phyloP scores from a whole-genome alignment of 2,113 vertebrate species.

The Ophthalmolycus amberensis region DNA sequence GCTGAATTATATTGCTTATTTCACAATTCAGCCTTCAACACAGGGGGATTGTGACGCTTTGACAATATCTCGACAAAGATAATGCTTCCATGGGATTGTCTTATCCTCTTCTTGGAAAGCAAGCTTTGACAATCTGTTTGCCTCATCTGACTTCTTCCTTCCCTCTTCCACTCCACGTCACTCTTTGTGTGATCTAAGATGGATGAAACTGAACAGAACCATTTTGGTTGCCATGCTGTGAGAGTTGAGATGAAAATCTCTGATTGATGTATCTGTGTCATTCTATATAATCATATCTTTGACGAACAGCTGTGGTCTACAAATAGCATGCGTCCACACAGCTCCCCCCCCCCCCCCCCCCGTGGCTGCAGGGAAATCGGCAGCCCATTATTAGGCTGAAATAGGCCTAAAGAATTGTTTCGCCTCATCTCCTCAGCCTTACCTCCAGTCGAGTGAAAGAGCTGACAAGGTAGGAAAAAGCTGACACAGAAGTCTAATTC shows the following conservation, averaged over 20 bases:
- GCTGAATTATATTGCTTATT: constrained; percentile 56
- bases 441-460: constrained; percentile 70
- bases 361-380: constrained; percentile 55
- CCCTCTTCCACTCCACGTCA: constrained; percentile 1
- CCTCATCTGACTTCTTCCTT: constrained; percentile 37
- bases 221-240: constrained; percentile 45
- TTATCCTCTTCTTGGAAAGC: constrained; percentile 55
- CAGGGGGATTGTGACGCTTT: constrained; percentile 28
- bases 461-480: constrained; percentile 74
- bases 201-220: constrained; percentile 55
- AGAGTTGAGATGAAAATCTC: constrained; percentile 68
- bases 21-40: constrained; percentile 56
- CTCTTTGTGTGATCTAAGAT: constrained; percentile 47
- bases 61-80: constrained; percentile 55
- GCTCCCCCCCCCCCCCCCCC: constrained; percentile 22
- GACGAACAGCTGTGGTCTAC: constrained; percentile 76
- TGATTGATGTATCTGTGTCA: constrained; percentile 66
- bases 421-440: constrained; percentile 73
- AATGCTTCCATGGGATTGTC: constrained; percentile 44
- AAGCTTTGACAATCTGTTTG: constrained; percentile 60
- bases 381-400: constrained; percentile 71
- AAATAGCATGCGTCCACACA: constrained; percentile 64
- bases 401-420: constrained; percentile 71
- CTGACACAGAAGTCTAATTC: constrained; percentile 71
- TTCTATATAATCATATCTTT: constrained; percentile 75